These are phyloP conservation scores for Galerucella nymphaeae DNA, from an alignment of 2,888 invertebrate genomes.

Conservation along the genomic window DNA sequence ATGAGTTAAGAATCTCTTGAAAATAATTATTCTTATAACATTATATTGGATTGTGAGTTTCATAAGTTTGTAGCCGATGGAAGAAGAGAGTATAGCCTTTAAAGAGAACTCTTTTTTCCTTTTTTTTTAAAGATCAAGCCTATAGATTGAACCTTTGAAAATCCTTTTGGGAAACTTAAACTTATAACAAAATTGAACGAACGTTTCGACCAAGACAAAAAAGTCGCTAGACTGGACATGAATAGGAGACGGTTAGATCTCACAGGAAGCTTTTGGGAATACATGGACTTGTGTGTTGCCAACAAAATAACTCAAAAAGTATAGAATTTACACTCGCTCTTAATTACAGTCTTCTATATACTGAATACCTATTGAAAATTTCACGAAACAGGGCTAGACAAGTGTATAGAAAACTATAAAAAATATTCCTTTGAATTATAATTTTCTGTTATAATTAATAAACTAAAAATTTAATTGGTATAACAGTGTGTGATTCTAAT, in stretches of 20 bases:
- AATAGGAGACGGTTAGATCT: neutral
- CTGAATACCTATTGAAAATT: no score
- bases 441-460: no score
- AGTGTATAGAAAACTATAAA: no score
- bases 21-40: slow-evolving; percentile 25
- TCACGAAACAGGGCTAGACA: no score
- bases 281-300: neutral
- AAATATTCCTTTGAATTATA: no score
- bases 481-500: slow-evolving; percentile 27
- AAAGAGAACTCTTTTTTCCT: no score
- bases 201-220: slow-evolving; percentile 17
- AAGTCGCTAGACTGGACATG: slow-evolving; percentile 16
- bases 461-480: neutral
- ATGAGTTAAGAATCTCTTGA: slow-evolving; percentile 1
- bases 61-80: neutral
- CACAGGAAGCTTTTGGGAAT: neutral
- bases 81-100: no score
- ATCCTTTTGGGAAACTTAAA: slow-evolving; percentile 45
- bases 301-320: neutral
- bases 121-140: no score
- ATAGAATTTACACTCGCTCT: neutral
- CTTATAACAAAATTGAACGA: slow-evolving; percentile 43
- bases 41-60: no score
- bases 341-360: no score
- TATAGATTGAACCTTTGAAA: no score